These are phyloP conservation scores for Anseranas semipalmata DNA, from an alignment of 2,113 vertebrate genomes.

Conservation along the genomic window DNA sequence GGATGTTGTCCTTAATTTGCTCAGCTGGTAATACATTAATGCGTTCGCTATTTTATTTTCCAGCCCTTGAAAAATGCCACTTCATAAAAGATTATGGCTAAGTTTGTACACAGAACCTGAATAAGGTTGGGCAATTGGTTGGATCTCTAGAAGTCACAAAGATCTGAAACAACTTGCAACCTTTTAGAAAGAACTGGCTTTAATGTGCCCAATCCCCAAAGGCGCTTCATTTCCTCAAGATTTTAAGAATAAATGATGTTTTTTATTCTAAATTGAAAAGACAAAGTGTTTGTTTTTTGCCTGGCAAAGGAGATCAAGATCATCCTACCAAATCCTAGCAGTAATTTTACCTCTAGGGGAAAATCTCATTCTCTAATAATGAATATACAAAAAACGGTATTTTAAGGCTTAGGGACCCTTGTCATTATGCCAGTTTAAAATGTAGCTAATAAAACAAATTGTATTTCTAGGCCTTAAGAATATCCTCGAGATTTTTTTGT, in stretches of 20 bases:
- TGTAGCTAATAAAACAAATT: neutral
- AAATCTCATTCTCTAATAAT: neutral
- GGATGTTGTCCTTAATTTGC: neutral
- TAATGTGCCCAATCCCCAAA: neutral
- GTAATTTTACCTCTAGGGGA: slow-evolving; percentile 5
- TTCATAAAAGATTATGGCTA: neutral
- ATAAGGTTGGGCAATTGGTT: neutral
- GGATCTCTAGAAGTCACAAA: neutral
- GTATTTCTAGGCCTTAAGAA: slow-evolving; percentile 11
- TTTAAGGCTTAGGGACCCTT: slow-evolving; percentile 10
- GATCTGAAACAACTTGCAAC: neutral
- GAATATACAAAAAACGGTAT: neutral
- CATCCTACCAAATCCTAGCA: neutral
- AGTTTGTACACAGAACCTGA: neutral
- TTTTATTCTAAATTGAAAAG: slow-evolving; percentile 21
- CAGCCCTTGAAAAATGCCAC: neutral
- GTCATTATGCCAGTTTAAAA: neutral
- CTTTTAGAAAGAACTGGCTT: neutral
- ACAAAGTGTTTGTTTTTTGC: neutral
- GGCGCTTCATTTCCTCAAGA: slow-evolving; percentile 10
- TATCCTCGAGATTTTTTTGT: neutral
- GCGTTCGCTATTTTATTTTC: neutral
- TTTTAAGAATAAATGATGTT: neutral
- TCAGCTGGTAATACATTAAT: neutral
- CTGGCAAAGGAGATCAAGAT: neutral